These are phyloP conservation scores for Montipora efflorescens DNA, from an alignment of 64 coral and sea anemone species.

Conservation along the genomic window DNA sequence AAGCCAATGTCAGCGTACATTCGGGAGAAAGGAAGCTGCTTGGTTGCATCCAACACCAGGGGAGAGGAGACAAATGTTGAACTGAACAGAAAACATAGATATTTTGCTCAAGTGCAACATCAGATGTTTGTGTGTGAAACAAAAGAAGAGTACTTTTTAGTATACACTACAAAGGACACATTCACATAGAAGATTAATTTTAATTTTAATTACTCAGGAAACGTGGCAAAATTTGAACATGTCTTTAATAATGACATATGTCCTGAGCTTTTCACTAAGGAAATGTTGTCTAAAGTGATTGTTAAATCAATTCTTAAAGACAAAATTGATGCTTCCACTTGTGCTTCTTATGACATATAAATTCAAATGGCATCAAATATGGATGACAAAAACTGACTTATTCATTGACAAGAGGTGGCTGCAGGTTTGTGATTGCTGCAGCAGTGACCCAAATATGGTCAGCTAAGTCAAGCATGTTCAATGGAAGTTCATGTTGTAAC, in stretches of 20 bases:
- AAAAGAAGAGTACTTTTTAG: background rate
- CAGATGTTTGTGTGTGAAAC: conserved; percentile 13
- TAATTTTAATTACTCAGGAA: background rate
- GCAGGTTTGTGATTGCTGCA: too few relatives aligned
- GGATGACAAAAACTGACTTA: too few relatives aligned
- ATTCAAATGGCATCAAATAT: too few relatives aligned
- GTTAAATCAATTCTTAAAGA: background rate
- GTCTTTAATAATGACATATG: too few relatives aligned
- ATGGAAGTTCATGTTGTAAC: too few relatives aligned
- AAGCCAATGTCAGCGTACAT: background rate
- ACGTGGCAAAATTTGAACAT: too few relatives aligned
- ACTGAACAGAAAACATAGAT: background rate
- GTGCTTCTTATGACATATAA: too few relatives aligned
- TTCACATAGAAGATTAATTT: background rate
- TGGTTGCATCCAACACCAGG: background rate
- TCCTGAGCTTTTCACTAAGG: too few relatives aligned
- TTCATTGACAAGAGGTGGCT: too few relatives aligned
- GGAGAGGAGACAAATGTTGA: background rate
- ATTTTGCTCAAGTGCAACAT: conserved; percentile 39
- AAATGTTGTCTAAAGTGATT: background rate
- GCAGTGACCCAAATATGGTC: too few relatives aligned
- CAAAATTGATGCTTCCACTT: background rate
- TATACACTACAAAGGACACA: conserved; percentile 11
- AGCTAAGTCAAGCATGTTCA: too few relatives aligned
- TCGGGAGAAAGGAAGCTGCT: background rate